Evolutionary conservation across 2,113 vertebrate genomes (phyloP).

Genomic region (Prionailurus viverrinus): DNA sequence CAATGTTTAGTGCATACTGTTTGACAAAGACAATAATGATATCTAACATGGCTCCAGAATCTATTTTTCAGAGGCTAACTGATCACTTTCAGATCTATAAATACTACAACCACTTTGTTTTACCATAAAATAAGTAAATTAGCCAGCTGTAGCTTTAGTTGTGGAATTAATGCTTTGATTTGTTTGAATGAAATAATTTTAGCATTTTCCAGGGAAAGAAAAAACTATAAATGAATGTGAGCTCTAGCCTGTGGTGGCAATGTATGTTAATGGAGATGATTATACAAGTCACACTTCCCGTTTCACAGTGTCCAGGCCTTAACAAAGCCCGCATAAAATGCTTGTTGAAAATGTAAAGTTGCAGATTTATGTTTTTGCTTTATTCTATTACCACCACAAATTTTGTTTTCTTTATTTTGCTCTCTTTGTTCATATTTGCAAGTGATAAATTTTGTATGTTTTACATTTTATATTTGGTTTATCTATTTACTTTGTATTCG

Average conservation of each 20-base stretch:
- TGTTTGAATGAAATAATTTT: neutral
- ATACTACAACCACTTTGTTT: fast-evolving
- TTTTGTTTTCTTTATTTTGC: slow-evolving; percentile 83
- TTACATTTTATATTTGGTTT: slow-evolving; percentile 87
- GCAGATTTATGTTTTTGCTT: slow-evolving; percentile 70
- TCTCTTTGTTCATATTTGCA: slow-evolving; percentile 82
- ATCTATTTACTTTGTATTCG: slow-evolving; percentile 87
- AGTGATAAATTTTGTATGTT: slow-evolving; percentile 86
- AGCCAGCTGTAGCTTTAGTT: neutral
- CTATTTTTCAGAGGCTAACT: neutral
- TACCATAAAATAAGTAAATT: neutral
- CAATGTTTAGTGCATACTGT: neutral
- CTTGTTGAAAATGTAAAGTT: slow-evolving; percentile 72
- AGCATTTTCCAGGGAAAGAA: neutral
- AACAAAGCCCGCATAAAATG: slow-evolving; percentile 72
- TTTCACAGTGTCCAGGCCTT: slow-evolving; percentile 26
- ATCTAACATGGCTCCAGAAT: neutral
- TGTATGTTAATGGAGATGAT: slow-evolving; percentile 70
- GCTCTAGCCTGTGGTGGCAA: slow-evolving; percentile 35
- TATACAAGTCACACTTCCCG: slow-evolving; percentile 51
- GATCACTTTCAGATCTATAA: neutral
- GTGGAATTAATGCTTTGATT: neutral
- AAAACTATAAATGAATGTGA: slow-evolving; percentile 53
- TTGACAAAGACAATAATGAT: neutral
- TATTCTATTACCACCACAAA: slow-evolving; percentile 70